Base-by-base conservation (phyloP, 2,113 vertebrate genomes). In the Psittacula cyanocephala region DNA sequence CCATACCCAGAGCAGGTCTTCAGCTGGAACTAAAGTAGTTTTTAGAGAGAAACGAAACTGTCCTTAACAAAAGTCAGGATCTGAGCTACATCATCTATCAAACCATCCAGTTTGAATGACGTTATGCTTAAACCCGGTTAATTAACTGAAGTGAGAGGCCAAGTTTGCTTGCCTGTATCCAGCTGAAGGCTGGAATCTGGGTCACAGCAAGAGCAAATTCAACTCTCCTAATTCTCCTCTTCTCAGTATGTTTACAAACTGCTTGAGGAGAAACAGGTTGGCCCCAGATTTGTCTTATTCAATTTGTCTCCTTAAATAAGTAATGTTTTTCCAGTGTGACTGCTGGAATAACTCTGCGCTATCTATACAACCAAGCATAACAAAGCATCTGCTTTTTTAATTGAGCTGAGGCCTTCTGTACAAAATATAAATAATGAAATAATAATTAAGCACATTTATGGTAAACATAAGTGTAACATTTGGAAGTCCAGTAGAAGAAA, bases 241-340 rank as follows among this genome's bases (percentile, higher is more conserved):
- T 78, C 88, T 78, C 52, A 25, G 47, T 62, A 28, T 75, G 63
- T 79, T 94, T 90, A 81, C 86, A 91, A 87, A 92, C 33, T 41
- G 86, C 91, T 91, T n/a, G 80, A 69, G 86, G 86, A 93, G 93
- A 81, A 93, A 65, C 60, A 91, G 90, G 92, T 95, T 91, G 91
- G 77, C 62, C 77, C 88, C 69, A 84, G 72, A 84, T 92, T 96
- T 91, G 92, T 95, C 93, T 92, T 72, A 62, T 95, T 96, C 62
- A 72, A 62, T 96, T 92, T 95, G 52, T 90, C 69, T 96, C 69
- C 57, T 81, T 57, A 62, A 77, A 68, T 92, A 96, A 86, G 39
- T 62, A 84, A 93, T 44, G 64, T 44, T 91, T 88, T 83, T 84
- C 68, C 77, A 79, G 62, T 37, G 69, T 84, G 74, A 70, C 72